Conservation (phyloP, 2,888 invertebrate genomes). For the Caenorhabditis afra region DNA sequence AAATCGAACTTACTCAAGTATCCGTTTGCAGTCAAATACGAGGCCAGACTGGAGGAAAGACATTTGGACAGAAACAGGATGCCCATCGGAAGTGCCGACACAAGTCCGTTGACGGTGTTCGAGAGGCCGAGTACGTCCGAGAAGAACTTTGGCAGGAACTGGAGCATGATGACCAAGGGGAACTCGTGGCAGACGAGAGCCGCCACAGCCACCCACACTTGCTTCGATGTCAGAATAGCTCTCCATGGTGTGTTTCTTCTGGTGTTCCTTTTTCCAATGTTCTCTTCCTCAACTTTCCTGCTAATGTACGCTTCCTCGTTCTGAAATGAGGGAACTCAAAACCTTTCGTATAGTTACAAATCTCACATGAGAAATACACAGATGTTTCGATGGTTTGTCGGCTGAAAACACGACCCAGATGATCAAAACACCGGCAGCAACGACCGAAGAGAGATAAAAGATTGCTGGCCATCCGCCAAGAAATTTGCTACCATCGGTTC, state of each 20-base stretch:
- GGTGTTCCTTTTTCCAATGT: slow-evolving; percentile 75
- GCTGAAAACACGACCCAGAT: slow-evolving; percentile 77
- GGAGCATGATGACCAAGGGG: slow-evolving; percentile 78
- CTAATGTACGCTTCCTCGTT: slow-evolving; percentile 73
- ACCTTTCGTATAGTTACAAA: background rate
- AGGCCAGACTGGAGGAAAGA: slow-evolving; percentile 74
- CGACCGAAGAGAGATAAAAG: slow-evolving; percentile 76
- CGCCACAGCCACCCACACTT: slow-evolving; percentile 75
- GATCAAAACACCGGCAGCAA: slow-evolving; percentile 72
- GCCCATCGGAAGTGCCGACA: slow-evolving; percentile 76
- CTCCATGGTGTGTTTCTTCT: slow-evolving; percentile 74
- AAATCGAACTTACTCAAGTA: slow-evolving; percentile 24
- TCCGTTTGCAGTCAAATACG: slow-evolving; percentile 66
- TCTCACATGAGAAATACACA: slow-evolving; percentile 71
- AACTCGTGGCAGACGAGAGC: slow-evolving; percentile 79
- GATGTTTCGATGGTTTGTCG: slow-evolving; percentile 79
- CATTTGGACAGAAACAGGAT: slow-evolving; percentile 77
- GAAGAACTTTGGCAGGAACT: slow-evolving; percentile 78
- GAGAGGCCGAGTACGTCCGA: slow-evolving; percentile 72
- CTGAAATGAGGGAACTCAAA: too few relatives aligned
- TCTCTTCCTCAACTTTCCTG: slow-evolving; percentile 76
- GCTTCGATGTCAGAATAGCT: slow-evolving; percentile 66
- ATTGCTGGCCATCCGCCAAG: slow-evolving; percentile 76
- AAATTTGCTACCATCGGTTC: slow-evolving; percentile 52
- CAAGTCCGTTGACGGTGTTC: slow-evolving; percentile 71